Evolutionary conservation across 2,113 vertebrate genomes (phyloP).

Genomic region (Excalfactoria chinensis): DNA sequence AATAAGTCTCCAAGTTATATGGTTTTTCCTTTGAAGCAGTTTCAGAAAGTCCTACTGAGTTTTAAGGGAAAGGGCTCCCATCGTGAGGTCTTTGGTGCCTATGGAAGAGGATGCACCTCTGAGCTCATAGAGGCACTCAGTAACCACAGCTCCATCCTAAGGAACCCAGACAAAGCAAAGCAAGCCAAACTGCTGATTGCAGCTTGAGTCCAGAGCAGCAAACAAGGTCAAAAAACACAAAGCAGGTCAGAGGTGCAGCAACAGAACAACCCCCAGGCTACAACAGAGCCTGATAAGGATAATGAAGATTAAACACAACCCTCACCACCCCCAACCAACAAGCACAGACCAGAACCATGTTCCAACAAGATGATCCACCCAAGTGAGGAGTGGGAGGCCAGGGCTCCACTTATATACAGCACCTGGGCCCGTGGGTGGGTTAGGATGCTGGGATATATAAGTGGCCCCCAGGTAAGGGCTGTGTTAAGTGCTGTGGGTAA

Average conservation of each 20-base stretch:
- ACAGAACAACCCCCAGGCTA: rapidly evolving
- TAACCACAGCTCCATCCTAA: not conserved
- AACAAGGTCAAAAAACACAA: not conserved
- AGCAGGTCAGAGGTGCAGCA: rapidly evolving
- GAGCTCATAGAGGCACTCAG: rapidly evolving
- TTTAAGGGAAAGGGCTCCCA: rapidly evolving
- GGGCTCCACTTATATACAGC: not conserved
- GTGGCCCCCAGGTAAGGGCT: not conserved
- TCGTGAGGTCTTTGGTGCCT: rapidly evolving
- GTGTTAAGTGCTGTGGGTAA: rapidly evolving
- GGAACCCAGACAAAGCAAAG: rapidly evolving
- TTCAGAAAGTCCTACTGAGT: not conserved
- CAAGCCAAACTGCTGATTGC: rapidly evolving
- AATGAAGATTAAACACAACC: rapidly evolving
- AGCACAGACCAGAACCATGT: rapidly evolving
- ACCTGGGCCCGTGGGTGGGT: not conserved
- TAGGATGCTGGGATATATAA: not conserved
- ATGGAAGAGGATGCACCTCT: rapidly evolving
- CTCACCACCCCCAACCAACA: rapidly evolving
- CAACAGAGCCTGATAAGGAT: rapidly evolving
- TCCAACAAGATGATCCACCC: rapidly evolving
- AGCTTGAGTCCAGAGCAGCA: not conserved
- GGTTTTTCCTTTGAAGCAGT: rapidly evolving
- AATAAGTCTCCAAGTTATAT: rapidly evolving
- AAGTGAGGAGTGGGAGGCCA: rapidly evolving